Conservation (phyloP, 2,888 invertebrate genomes). For the Micoletzkya japonica region DNA sequence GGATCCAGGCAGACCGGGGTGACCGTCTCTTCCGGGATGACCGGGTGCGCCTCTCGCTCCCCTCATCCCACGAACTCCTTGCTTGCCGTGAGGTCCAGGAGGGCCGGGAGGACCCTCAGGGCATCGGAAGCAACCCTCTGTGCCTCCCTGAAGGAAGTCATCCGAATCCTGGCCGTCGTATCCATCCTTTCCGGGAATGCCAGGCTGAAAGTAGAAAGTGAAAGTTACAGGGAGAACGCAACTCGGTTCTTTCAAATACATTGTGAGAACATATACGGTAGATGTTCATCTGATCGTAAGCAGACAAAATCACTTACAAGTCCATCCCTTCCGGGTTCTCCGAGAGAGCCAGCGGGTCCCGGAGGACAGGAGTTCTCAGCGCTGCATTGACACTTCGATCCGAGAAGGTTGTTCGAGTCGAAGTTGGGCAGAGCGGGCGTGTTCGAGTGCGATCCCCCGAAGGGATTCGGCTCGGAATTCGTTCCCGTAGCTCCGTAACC, state of each 20-base stretch:
- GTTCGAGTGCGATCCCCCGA: neutral
- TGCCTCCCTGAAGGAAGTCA: slow-evolving; percentile 6
- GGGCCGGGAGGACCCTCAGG: slow-evolving; percentile 28
- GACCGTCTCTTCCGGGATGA: slow-evolving; percentile 31
- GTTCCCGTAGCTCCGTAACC: slow-evolving; percentile 22
- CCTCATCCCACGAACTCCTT: slow-evolving; percentile 42
- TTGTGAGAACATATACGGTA: neutral
- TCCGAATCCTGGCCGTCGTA: slow-evolving; percentile 16
- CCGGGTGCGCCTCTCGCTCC: slow-evolving; percentile 40
- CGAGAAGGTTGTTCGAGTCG: neutral
- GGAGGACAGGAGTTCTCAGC: slow-evolving; percentile 30
- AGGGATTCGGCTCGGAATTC: slow-evolving; percentile 20
- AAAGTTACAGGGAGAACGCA: neutral
- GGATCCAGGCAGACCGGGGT: slow-evolving; percentile 34
- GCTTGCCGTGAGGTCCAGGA: slow-evolving; percentile 33
- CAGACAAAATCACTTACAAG: neutral
- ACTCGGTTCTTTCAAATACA: neutral
- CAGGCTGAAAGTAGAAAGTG: slow-evolving; percentile 4
- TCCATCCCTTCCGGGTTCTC: slow-evolving; percentile 39
- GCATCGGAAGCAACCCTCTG: slow-evolving; percentile 27
- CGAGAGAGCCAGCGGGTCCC: slow-evolving; percentile 37
- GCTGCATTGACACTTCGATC: slow-evolving; percentile 18
- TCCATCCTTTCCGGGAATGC: slow-evolving; percentile 12
- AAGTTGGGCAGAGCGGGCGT: neutral
- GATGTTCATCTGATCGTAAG: neutral